Conservation (phyloP, 1,140 invertebrate species). For the Eulimnadia texana region DNA sequence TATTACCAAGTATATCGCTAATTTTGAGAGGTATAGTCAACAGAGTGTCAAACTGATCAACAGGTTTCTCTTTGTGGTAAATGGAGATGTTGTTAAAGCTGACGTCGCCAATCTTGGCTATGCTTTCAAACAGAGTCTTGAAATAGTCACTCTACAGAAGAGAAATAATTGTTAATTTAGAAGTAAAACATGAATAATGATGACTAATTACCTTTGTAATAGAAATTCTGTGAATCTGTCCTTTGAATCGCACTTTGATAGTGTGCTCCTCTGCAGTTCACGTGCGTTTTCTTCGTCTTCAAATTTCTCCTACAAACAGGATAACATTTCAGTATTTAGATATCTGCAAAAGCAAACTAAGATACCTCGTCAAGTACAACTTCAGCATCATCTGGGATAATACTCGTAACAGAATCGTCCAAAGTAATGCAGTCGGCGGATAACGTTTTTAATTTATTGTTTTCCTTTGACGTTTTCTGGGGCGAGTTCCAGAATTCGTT, state of each 20-base stretch:
- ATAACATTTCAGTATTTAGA: no score
- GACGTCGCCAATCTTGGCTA: background rate
- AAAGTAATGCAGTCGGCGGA: background rate
- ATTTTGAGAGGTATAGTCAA: background rate
- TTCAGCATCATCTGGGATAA: background rate
- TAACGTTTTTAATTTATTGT: background rate
- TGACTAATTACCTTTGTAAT: background rate
- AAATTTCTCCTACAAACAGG: no score
- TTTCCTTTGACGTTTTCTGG: background rate
- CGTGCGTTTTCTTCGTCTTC: background rate
- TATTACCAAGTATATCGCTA: background rate
- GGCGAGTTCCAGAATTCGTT: background rate
- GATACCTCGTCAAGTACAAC: background rate
- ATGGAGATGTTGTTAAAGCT: background rate
- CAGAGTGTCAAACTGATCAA: background rate
- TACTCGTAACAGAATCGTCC: background rate
- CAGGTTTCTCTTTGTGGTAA: background rate
- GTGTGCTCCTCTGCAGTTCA: background rate
- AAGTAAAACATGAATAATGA: no score
- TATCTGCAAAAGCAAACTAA: no score
- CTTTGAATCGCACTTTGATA: background rate
- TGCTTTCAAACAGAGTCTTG: background rate
- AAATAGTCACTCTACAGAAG: background rate
- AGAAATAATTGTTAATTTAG: no score
- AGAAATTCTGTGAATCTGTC: background rate